Base-by-base conservation (phyloP, 2,888 invertebrate genomes). In the Eubasilissa splendida region DNA sequence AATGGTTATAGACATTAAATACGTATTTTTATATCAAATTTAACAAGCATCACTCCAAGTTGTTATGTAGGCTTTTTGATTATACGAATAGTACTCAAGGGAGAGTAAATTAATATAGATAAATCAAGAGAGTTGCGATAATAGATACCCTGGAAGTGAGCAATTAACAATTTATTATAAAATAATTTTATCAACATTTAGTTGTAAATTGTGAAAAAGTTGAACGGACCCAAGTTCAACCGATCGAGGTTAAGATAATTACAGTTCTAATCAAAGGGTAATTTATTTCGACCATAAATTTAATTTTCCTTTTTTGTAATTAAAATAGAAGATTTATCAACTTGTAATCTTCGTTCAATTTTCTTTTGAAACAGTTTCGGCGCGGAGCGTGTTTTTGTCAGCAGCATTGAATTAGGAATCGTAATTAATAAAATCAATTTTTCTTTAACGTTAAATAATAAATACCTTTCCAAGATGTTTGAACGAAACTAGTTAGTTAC, bases 271-370 rank as follows among this genome's bases (percentile, higher is more conserved):
- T 73, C 33, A 73, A 56, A 56, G 33, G 4, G 31, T 71, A 56
- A 56, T 71, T 71, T 31, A 12, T 71, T 71, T 56, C 31, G n/a
- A 58, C 58, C 58, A n/a, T 11, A 71, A 56, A 56, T 10, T 42
- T 42, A 42, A 42, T 42, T 42, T 42, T 10, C 10, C 54, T 54
- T 70, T 56, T 56, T 7, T 33, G 42, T 58, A 58, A 56, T 58
- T 33, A 58, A 58, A 73, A 73, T 73, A 8, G 56, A 58, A 73
- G 31, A 73, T 73, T 73, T 73, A 73, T 73, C 71, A 73, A 56
- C 71, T 71, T 71, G 71, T 56, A 71, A 71, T 71, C 71, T 71
- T 71, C 56, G 22, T 71, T 71, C 71, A 71, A 71, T 33, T 71
- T 71, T 71, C 71, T 54, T 42, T 56, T 33, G 12, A 42, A 73